Evolutionary conservation across 2,888 invertebrate species (phyloP).

Genomic region (Drosophila mimica): DNA sequence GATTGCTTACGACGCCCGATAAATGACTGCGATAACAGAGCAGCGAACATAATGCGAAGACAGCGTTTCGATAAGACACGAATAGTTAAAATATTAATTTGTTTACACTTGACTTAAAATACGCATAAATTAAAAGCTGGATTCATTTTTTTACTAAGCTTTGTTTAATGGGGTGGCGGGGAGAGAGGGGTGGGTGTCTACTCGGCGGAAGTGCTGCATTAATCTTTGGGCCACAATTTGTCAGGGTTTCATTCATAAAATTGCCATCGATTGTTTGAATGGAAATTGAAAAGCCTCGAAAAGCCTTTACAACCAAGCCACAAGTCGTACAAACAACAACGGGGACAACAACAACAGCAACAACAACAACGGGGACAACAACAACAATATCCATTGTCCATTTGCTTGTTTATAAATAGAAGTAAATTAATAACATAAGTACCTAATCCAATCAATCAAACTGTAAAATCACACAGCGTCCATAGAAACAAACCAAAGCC

Average conservation of each 20-base stretch:
- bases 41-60: slow-evolving; percentile 34
- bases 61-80: slow-evolving; percentile 46
- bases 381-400: slow-evolving; percentile 66
- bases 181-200: neutral
- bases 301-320: slow-evolving; percentile 19
- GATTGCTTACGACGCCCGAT: slow-evolving; percentile 57
- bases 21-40: slow-evolving; percentile 39
- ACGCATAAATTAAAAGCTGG: slow-evolving; percentile 43
- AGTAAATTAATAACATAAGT: slow-evolving; percentile 84
- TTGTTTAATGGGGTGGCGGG: too few species aligned
- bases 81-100: slow-evolving; percentile 69
- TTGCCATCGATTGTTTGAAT: slow-evolving; percentile 63
- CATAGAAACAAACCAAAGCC: slow-evolving; percentile 71
- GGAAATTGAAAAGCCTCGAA: slow-evolving; percentile 63
- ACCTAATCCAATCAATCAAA: slow-evolving; percentile 84
- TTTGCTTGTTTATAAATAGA: slow-evolving; percentile 79
- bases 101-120: slow-evolving; percentile 63
- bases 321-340: slow-evolving; percentile 14
- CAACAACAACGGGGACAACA: slow-evolving; percentile 19
- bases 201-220: slow-evolving; percentile 70
- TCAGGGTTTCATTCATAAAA: slow-evolving; percentile 67
- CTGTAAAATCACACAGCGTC: slow-evolving; percentile 76
- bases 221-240: slow-evolving; percentile 71
- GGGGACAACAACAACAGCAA: slow-evolving; percentile 30
- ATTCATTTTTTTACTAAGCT: neutral